Evolutionary conservation across 2,113 vertebrate genomes (phyloP), one percentile per base, ranked within the genome.

Genomic region (Myxocyprinus asiaticus): DNA sequence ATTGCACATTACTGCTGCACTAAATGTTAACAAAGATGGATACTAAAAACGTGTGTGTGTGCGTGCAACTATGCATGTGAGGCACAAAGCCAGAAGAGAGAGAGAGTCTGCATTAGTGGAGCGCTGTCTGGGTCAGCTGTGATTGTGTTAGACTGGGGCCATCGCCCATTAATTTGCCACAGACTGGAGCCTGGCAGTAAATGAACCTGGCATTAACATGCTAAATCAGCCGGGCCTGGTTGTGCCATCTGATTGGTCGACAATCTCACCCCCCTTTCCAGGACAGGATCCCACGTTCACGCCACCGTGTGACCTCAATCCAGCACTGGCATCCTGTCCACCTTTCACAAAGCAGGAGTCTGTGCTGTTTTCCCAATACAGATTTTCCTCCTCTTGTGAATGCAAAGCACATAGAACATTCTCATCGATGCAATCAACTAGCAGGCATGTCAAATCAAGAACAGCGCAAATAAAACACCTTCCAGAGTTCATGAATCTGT

Each of bases 1-100:
- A 3, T 33, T 33, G 22, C 22, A 33, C 3, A 33, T 33, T 33
- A 33, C 22, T 33, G 22, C 22, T 33, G 22, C 22, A 33, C 22
- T 33, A 33, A 33, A 33, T 89, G 80, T 76, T 72, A 81, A 82
- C 66, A 61, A 81, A 79, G 62, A 51, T 15, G 6, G 71, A 74
- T 22, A 74, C 51, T 14, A 71, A 71, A 70, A 33, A 33, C 22
- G 22, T 33, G 22, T 33, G 1, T 6, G 51, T 7, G 12, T 56
- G 67, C 45, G 47, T 73, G 77, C 68, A 53, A 42, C 48, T 70
- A 62, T 64, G 67, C 61, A 70, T 64, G 77, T 68, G 77, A 64
- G 78, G 22, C 22, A 33, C 22, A 33, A 33, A 33, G 1, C 22
- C 22, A 33, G 22, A 33, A 77, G 74, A 68, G 50, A 69, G 59